Evolutionary conservation across 2,797 vertebrate species (phyloP).

Genomic region (Anas flavirostris): DNA sequence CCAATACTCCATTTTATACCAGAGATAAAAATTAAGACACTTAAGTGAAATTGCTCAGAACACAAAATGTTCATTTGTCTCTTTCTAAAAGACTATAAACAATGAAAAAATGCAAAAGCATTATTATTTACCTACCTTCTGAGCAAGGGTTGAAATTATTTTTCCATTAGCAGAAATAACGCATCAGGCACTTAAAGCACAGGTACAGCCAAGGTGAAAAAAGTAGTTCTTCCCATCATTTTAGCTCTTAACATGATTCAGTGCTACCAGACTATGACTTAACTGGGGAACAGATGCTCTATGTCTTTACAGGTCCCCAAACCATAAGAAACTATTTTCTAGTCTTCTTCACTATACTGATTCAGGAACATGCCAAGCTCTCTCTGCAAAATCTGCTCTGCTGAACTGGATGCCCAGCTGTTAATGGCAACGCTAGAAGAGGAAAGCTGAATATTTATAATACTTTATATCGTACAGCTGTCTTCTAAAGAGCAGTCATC

Average conservation of each 20-base stretch:
- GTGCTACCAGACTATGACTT: slow-evolving; percentile 75
- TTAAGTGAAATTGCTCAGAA: neutral
- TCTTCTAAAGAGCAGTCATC: slow-evolving; percentile 85
- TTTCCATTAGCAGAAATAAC: slow-evolving; percentile 53
- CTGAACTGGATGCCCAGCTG: slow-evolving; percentile 85
- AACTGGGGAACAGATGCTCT: slow-evolving; percentile 82
- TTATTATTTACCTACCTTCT: slow-evolving; percentile 56
- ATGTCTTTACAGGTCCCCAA: slow-evolving; percentile 81
- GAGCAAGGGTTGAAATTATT: slow-evolving; percentile 37
- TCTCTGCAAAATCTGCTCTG: slow-evolving; percentile 80
- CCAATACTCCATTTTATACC: neutral
- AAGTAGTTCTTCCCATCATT: slow-evolving; percentile 69
- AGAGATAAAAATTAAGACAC: slow-evolving; percentile 25
- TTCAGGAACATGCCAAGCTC: slow-evolving; percentile 78
- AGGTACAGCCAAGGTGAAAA: slow-evolving; percentile 72
- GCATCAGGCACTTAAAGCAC: slow-evolving; percentile 34
- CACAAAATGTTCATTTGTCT: neutral
- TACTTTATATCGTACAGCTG: slow-evolving; percentile 85
- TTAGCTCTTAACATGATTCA: slow-evolving; percentile 79
- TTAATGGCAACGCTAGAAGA: slow-evolving; percentile 82
- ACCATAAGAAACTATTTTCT: slow-evolving; percentile 79
- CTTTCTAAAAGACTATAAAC: slow-evolving; percentile 5
- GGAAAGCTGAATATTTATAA: slow-evolving; percentile 86
- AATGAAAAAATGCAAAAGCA: neutral
- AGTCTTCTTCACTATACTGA: slow-evolving; percentile 76